A percentile compares a stretch with the other conserved stretches of the same genome.
phyloP scores from a whole-genome alignment of 1,140 invertebrate species.

The Diuraphis noxia region DNA sequence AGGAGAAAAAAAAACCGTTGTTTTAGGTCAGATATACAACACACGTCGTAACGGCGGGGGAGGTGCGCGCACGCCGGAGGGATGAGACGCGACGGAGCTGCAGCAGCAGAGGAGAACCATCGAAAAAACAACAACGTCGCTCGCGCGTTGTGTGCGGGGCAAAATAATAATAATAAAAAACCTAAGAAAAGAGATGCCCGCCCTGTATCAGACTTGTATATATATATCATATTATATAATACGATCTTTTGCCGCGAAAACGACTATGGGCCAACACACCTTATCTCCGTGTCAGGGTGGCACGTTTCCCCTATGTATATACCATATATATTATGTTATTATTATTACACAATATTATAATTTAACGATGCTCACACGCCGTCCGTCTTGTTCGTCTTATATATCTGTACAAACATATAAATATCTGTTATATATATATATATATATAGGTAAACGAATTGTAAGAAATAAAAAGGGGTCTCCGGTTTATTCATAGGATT shows the following conservation, averaged over 20 bases:
- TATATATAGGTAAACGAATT: background rate
- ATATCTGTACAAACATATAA: background rate
- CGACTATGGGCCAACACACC: conserved; percentile 15
- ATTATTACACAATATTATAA: conserved; percentile 18
- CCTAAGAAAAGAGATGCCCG: conserved; percentile 27
- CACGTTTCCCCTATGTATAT: background rate
- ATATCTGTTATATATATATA: too few relatives aligned
- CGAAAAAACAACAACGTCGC: conserved; percentile 20
- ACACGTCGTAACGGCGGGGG: conserved; percentile 8
- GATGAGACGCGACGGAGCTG: background rate
- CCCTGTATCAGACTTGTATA: background rate
- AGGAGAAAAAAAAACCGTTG: conserved; percentile 31
- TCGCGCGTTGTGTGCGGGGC: background rate
- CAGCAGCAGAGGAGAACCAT: background rate
- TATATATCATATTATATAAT: background rate
- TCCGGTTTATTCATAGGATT: conserved; percentile 37
- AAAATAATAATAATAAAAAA: conserved; percentile 15
- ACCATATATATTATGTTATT: background rate
- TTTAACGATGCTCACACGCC: background rate
- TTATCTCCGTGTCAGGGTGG: conserved; percentile 19
- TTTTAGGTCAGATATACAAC: conserved; percentile 53
- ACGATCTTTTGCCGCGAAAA: conserved; percentile 9
- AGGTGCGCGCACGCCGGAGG: background rate
- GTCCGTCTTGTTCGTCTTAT: background rate
- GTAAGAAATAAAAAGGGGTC: background rate